phyloP scores from a whole-genome alignment of 2,888 invertebrate species.

The Agonopterix arenella region DNA sequence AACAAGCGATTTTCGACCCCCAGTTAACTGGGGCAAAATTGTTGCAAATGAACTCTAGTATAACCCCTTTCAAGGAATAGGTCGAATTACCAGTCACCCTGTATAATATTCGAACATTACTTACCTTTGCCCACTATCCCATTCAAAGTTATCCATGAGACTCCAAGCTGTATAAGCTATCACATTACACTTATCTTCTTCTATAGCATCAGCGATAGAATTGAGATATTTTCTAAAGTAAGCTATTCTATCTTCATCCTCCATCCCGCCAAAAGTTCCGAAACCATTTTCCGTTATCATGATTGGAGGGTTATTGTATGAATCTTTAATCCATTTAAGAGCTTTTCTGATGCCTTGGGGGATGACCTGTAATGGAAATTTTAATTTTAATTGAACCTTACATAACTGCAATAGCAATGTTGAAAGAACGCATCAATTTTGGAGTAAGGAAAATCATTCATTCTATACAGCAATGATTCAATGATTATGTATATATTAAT shows the following conservation, averaged over 20 bases:
- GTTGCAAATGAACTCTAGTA: too few species aligned
- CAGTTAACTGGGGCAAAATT: too few species aligned
- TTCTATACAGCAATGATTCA: too few species aligned
- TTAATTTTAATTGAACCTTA: background rate
- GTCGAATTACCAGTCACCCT: too few species aligned
- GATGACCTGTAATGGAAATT: conserved; percentile 29
- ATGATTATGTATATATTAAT: too few species aligned
- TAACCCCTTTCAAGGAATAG: too few species aligned
- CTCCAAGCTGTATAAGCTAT: conserved; percentile 50
- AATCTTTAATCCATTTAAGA: conserved; percentile 73
- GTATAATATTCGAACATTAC: conserved; percentile 14
- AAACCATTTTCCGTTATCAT: conserved; percentile 79
- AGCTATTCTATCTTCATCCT: conserved; percentile 54
- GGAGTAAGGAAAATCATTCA: too few species aligned
- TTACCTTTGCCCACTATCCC: conserved; percentile 39
- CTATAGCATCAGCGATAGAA: conserved; percentile 41
- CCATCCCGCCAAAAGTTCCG: conserved; percentile 47
- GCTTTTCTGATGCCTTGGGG: conserved; percentile 71
- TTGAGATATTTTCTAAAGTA: conserved; percentile 45
- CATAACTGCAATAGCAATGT: background rate
- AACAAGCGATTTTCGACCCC: too few species aligned
- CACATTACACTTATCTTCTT: conserved; percentile 43
- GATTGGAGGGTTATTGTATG: conserved; percentile 72
- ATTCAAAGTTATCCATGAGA: conserved; percentile 63
- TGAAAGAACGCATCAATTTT: too few species aligned